Conservation (phyloP, 1,140 invertebrate species). For the Theocolax elegans region DNA sequence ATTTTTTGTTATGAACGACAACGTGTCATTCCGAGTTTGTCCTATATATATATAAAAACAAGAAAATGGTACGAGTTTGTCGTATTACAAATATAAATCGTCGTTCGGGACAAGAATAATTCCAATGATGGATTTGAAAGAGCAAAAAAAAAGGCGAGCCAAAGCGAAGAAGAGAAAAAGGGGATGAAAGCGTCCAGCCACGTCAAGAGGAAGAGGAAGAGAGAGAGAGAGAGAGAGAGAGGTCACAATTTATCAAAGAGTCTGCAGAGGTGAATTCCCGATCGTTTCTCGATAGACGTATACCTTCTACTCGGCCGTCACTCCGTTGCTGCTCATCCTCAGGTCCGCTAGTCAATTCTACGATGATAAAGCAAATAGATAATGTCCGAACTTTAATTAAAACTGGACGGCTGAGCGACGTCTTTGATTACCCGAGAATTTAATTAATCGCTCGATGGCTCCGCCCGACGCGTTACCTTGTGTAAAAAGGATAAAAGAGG, state of each 20-base stretch:
- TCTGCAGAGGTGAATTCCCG: slow-evolving; percentile 34
- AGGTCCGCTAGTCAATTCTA: slow-evolving; percentile 59
- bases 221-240: slow-evolving; percentile 32
- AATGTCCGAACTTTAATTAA: slow-evolving; percentile 69
- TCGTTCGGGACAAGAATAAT: slow-evolving; percentile 17
- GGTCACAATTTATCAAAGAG: slow-evolving; percentile 41
- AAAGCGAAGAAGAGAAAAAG: slow-evolving; percentile 18
- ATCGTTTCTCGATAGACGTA: slow-evolving; percentile 53
- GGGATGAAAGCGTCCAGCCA: not conserved
- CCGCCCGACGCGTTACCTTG: slow-evolving; percentile 9
- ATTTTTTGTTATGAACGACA: too few species aligned
- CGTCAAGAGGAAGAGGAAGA: slow-evolving; percentile 5
- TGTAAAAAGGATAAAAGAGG: not conserved
- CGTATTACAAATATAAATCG: not conserved
- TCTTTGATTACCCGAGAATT: slow-evolving; percentile 69
- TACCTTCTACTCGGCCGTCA: slow-evolving; percentile 48
- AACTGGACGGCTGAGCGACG: slow-evolving; percentile 68
- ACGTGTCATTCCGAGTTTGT: too few species aligned
- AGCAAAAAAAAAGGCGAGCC: slow-evolving; percentile 9
- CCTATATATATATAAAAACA: too few species aligned
- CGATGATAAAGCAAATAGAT: slow-evolving; percentile 69
- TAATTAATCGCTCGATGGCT: slow-evolving; percentile 67
- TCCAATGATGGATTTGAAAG: slow-evolving; percentile 23
- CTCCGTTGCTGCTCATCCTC: slow-evolving; percentile 48
- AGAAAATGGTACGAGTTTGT: too few species aligned